Evolutionary conservation across 2,797 vertebrate genomes (phyloP).

Genomic region (Sebastes dallii): DNA sequence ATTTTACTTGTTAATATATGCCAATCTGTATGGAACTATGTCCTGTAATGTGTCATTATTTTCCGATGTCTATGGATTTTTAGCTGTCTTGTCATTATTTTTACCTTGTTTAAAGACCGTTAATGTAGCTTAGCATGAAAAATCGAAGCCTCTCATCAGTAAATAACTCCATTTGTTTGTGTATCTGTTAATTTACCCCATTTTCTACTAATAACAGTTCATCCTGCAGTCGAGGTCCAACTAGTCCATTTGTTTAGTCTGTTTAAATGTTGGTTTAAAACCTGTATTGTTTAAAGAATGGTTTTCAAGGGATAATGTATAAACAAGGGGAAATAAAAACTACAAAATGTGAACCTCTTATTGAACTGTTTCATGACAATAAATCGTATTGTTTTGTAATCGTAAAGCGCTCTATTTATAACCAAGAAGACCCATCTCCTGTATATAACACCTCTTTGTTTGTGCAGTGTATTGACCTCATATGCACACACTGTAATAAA

Average conservation of each 20-base stretch:
- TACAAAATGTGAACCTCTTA: slow-evolving; percentile 79
- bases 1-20: slow-evolving; percentile 83
- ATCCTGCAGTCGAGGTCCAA: slow-evolving; percentile 73
- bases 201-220: slow-evolving; percentile 75
- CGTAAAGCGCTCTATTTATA: slow-evolving; percentile 1
- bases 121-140: slow-evolving; percentile 83
- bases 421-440: background rate
- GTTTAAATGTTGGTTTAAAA: slow-evolving; percentile 83
- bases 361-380: slow-evolving; percentile 72
- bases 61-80: slow-evolving; percentile 72
- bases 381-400: slow-evolving; percentile 69
- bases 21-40: slow-evolving; percentile 79
- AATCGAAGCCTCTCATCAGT: slow-evolving; percentile 72
- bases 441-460: background rate
- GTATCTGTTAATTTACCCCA: slow-evolving; percentile 75
- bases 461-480: background rate
- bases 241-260: slow-evolving; percentile 80
- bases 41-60: slow-evolving; percentile 79
- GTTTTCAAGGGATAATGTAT: slow-evolving; percentile 82
- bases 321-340: slow-evolving; percentile 81
- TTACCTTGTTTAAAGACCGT: slow-evolving; percentile 74
- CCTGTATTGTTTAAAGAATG: slow-evolving; percentile 82
- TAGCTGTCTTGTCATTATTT: slow-evolving; percentile 74
- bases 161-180: slow-evolving; percentile 80
- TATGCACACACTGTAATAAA: background rate